Conservation (phyloP, 2,888 invertebrate genomes). For the Agrotis clavis region DNA sequence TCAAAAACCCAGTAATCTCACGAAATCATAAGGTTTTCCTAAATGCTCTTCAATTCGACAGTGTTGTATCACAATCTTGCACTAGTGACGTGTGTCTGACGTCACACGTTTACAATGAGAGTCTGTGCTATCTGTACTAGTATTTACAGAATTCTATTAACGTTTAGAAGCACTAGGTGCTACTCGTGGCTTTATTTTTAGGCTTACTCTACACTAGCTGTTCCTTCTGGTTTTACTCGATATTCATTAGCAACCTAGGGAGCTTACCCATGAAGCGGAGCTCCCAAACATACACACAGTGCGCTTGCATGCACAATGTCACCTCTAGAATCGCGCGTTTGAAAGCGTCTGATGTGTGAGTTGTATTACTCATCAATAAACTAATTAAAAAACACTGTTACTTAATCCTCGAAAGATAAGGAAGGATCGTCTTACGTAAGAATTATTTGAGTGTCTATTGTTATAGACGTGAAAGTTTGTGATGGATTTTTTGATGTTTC, state of each 20-base stretch:
- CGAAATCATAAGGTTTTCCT: background rate
- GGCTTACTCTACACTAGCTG: too few relatives aligned
- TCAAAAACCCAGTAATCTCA: background rate
- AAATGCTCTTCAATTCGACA: background rate
- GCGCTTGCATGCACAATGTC: too few relatives aligned
- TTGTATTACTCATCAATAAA: background rate
- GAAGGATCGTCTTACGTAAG: background rate
- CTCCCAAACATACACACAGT: too few relatives aligned
- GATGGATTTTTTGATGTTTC: too few relatives aligned
- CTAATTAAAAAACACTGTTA: background rate
- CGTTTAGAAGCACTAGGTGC: slow-evolving; percentile 1
- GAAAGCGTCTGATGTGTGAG: too few relatives aligned
- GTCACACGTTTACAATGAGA: slow-evolving; percentile 33
- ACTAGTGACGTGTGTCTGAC: slow-evolving; percentile 39
- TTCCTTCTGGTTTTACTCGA: too few relatives aligned
- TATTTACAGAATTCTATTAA: slow-evolving; percentile 44
- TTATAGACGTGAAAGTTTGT: too few relatives aligned
- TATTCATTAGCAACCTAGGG: too few relatives aligned
- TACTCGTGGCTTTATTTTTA: background rate
- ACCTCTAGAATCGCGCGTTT: too few relatives aligned
- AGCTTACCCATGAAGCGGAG: too few relatives aligned
- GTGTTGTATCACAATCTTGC: slow-evolving; percentile 5
- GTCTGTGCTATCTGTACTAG: slow-evolving; percentile 17
- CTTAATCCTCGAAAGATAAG: background rate
- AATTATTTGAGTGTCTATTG: too few relatives aligned